These are phyloP conservation scores for Chaenogobius annularis DNA, from an alignment of 2,113 vertebrate genomes.

Conservation along the genomic window DNA sequence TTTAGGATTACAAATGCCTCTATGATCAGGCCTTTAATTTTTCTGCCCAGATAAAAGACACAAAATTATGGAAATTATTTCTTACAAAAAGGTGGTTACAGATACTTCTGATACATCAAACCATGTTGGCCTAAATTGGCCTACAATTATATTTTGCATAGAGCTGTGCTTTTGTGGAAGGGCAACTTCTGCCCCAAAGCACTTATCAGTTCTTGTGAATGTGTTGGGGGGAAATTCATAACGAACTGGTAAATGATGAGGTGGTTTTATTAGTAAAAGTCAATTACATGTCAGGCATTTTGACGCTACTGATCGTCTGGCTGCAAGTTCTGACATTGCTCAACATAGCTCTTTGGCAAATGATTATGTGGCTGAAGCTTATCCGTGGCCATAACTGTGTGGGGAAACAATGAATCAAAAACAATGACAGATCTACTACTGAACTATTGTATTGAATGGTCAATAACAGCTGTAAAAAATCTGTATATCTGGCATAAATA, in stretches of 20 bases:
- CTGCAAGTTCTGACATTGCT: not conserved
- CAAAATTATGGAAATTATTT: too few species aligned
- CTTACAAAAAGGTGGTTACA: too few species aligned
- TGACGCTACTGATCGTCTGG: not conserved
- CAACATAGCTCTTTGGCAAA: not conserved
- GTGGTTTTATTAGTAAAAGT: constrained; percentile 53
- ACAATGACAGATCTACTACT: not conserved
- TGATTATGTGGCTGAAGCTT: not conserved
- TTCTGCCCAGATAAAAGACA: too few species aligned
- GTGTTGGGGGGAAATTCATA: constrained; percentile 24
- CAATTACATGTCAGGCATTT: constrained; percentile 28
- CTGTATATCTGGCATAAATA: not conserved
- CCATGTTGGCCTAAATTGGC: not conserved
- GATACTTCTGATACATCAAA: too few species aligned
- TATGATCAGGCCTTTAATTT: too few species aligned
- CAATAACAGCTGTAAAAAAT: not conserved
- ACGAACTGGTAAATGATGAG: constrained; percentile 39
- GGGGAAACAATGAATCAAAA: not conserved
- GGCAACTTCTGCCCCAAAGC: not conserved
- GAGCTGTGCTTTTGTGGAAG: not conserved
- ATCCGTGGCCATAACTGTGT: not conserved
- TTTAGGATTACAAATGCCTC: too few species aligned
- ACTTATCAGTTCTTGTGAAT: constrained; percentile 18
- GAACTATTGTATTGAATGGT: not conserved
- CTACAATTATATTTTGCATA: constrained; percentile 1